Base-by-base conservation (phyloP, 2,797 vertebrate genomes). In the Paguma larvata region DNA sequence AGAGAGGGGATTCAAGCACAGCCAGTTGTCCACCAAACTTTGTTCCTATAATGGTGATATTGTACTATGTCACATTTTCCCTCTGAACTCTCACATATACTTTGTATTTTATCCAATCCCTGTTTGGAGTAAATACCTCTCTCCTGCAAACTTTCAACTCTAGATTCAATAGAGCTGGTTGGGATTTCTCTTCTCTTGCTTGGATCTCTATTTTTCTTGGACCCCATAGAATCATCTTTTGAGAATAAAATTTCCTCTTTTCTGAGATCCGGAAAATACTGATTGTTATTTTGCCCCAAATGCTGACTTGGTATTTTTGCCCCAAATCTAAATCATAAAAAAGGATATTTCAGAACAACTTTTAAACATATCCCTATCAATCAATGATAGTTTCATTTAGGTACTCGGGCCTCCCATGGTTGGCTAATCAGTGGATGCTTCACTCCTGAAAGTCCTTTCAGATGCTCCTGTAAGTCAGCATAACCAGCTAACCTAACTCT, bases 161-260 rank as follows among this genome's bases (percentile, higher is more conserved):
- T 7, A 70, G 48, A 72, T 41, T 25, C 10, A 90, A 41, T 15
- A 67, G 30, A 15, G 38, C 9, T 44, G 46, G 9, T 18, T 87
- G 32, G n/a, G 27, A 48, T 13, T 78, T 86, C 14, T 80, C 19
- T 59, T 59, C 12, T 84, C 41, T 91, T 56, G 3, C 56, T 73
- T 80, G 4, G 3, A 46, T 75, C 30, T 75, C 30, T 38, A 56
- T 23, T 5, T 65, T 67, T 56, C 34, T 21, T 95, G 65, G 30
- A 6, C 6, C 59, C 51, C n/a, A 11, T 48, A 32, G 6, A 3
- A 73, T 59, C 41, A 1, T 84, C 68, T 89, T 92, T 38, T 92
- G 15, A 94, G 25, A 94, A 93, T 62, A 84, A 92, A 77, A 78
- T 77, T 79, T 82, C 6, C 14, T 83, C 51, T 65, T 59, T 14